A percentile compares a stretch with the other conserved stretches of the same genome.
phyloP scores from a whole-genome alignment of 2,113 vertebrate genomes.

The Coptodon rendalli region DNA sequence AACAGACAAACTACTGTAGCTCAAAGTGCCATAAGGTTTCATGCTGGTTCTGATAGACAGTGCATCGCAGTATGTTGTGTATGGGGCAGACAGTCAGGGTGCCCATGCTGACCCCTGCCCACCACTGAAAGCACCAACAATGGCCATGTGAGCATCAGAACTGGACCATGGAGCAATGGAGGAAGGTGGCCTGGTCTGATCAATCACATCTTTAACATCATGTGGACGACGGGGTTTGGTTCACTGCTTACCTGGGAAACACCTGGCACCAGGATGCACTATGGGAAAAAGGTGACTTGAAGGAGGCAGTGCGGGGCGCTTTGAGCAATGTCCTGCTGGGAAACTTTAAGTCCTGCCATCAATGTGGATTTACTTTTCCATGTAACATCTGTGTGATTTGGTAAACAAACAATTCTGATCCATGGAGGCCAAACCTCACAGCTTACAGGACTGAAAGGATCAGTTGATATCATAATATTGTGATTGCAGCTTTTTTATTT shows the following conservation, averaged over 20 bases:
- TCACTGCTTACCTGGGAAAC: rapidly evolving
- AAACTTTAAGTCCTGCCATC: not conserved
- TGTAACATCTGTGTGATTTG: not conserved
- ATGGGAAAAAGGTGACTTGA: rapidly evolving
- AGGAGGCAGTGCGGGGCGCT: rapidly evolving
- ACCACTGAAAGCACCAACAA: not conserved
- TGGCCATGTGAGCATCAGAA: not conserved
- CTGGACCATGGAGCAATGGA: rapidly evolving
- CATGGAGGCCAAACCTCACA: not conserved
- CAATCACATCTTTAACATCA: rapidly evolving
- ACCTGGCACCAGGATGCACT: rapidly evolving
- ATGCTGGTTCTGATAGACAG: not conserved
- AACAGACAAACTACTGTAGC: not conserved
- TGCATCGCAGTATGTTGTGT: not conserved
- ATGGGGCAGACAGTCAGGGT: not conserved
- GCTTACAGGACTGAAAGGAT: rapidly evolving
- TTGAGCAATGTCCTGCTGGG: rapidly evolving
- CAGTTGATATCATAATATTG: not conserved
- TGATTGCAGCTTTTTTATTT: not conserved
- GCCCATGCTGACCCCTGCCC: not conserved
- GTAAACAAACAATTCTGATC: rapidly evolving
- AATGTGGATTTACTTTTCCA: rapidly evolving
- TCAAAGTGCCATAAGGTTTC: not conserved
- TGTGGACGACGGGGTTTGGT: rapidly evolving
- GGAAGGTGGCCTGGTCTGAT: rapidly evolving